Evolutionary conservation across 1,140 invertebrate species (phyloP), one percentile per base, ranked within the genome.

Genomic region (Atta texana): DNA sequence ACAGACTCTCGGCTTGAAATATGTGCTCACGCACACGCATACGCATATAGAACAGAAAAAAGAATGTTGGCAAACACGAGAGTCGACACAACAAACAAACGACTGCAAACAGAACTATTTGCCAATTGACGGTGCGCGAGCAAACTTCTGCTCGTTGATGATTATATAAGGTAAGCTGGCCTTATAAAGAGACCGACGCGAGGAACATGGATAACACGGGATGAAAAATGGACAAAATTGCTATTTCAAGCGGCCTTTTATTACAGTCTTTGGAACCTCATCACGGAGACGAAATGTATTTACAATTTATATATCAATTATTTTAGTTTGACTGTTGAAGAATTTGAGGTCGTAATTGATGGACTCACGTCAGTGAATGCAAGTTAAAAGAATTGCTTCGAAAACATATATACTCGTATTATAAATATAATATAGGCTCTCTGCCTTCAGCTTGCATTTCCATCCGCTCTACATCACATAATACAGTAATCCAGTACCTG

Each of bases 41-140:
- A 12, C 21, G 8, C 1, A 21, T 12, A 4, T 31, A 14, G 16
- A 44, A 21, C 10, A 34, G 39, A 61, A 55, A 82, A 39, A 75
- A 80, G 21, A 7, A 49, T 1, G 53, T 53, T 44, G 53, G 8
- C 31, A 78, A 53, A 4, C 21, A 61, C n/a, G 31, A 55, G 28
- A 85, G 63, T 75, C 81, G 61, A 68, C 64, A 49, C 39, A 31
- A 55, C 24, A 86, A 88, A 85, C 72, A 21, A 90, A 55, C 71
- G 24, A 77, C 10, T 88, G 57, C 77, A 90, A 89, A 90, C 82
- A 86, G 59, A 90, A 86, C 66, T 90, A 85, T 90, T 90, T 90
- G 89, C 82, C 87, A 88, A 90, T 90, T 90, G 77, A 90, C 81
- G 87, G 10, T 57, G 28, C 14, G 61, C 44, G 86, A 85, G 72